These are phyloP conservation scores for Nesogale talazaci DNA, from an alignment of 2,113 vertebrate species.

Conservation along the genomic window DNA sequence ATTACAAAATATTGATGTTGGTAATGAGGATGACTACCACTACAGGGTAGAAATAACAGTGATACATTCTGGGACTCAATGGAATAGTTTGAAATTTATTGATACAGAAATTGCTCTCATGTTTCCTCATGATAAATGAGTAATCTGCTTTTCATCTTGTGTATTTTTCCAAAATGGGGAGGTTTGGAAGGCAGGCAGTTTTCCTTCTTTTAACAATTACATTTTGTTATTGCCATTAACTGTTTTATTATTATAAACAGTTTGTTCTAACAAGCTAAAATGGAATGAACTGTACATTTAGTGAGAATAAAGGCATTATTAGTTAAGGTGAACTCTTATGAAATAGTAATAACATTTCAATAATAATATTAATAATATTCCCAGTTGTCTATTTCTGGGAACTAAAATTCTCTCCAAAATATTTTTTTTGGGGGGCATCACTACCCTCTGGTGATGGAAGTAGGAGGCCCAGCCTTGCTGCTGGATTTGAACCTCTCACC, in stretches of 20 bases:
- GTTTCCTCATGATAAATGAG: not conserved
- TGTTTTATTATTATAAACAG: not conserved
- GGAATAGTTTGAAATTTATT: conserved; percentile 8
- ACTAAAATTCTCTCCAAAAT: conserved; percentile 49
- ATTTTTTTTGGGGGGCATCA: no score
- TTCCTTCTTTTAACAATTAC: conserved; percentile 8
- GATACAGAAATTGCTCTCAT: not conserved
- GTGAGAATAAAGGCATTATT: not conserved
- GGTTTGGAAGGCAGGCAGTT: not conserved
- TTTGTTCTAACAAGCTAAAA: conserved; percentile 33
- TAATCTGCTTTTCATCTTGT: conserved; percentile 1
- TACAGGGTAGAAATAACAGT: not conserved
- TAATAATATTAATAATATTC: no score
- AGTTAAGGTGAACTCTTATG: not conserved
- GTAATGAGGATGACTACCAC: not conserved
- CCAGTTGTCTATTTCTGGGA: conserved; percentile 26
- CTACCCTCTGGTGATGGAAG: no score
- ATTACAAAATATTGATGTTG: not conserved
- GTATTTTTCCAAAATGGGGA: conserved; percentile 27
- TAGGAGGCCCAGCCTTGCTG: no score
- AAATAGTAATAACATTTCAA: conserved; percentile 36
- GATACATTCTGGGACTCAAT: not conserved
- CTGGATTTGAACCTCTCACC: no score
- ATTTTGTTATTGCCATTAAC: conserved; percentile 1
- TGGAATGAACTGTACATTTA: conserved; percentile 10